Evolutionary conservation across 1,140 invertebrate genomes (phyloP).

Genomic region (Rhopalosiphum padi): DNA sequence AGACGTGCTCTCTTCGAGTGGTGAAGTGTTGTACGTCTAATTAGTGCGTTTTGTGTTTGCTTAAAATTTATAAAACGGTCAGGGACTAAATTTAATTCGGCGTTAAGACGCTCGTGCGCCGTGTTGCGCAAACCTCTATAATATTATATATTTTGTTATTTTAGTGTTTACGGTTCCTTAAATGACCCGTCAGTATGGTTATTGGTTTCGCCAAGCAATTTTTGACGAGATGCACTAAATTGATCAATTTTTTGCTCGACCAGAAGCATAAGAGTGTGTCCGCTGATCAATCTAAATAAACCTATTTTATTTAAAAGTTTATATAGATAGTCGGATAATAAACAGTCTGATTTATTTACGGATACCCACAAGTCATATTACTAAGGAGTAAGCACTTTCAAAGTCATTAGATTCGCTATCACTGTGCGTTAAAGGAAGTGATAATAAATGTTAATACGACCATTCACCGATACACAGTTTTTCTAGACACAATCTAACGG

Average conservation of each 20-base stretch:
- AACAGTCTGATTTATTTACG: no score
- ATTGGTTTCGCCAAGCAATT: background rate
- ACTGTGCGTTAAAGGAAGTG: no score
- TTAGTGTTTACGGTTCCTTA: background rate
- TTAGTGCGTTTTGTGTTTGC: background rate
- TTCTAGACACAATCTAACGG: background rate
- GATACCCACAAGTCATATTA: no score
- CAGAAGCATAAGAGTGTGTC: no score
- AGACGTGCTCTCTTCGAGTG: background rate
- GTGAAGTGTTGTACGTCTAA: background rate
- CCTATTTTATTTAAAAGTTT: no score
- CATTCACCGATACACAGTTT: background rate
- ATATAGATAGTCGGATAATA: no score
- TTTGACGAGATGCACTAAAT: background rate
- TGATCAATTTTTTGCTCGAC: no score
- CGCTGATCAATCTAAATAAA: no score
- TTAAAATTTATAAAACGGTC: background rate
- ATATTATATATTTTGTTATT: background rate
- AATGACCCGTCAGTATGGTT: background rate
- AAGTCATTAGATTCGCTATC: no score
- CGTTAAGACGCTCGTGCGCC: background rate
- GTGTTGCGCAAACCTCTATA: background rate
- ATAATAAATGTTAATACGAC: no score
- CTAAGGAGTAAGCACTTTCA: no score
- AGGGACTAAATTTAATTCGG: background rate